phyloP scores from a whole-genome alignment of 2,113 vertebrate genomes.

The Tachysurus vachellii region DNA sequence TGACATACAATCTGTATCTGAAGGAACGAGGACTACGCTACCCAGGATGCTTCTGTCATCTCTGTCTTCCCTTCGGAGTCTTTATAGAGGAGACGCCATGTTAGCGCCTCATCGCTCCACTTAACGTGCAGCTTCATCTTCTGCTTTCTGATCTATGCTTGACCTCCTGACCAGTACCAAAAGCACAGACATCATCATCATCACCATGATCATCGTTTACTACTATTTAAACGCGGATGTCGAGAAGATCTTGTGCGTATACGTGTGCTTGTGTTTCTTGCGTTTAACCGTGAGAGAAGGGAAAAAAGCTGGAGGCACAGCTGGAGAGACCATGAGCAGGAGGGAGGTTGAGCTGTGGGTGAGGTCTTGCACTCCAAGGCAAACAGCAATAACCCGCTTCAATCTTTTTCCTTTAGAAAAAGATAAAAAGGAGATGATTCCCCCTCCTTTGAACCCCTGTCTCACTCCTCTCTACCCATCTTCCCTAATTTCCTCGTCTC shows the following conservation, averaged over 20 bases:
- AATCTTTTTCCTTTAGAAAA: neutral
- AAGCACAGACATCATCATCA: neutral
- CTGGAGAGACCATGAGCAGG: neutral
- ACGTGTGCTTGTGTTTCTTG: neutral
- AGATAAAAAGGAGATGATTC: conserved; percentile 31
- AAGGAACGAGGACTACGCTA: neutral
- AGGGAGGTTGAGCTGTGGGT: neutral
- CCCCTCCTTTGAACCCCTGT: neutral
- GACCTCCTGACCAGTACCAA: neutral
- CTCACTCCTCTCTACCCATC: conserved; percentile 1
- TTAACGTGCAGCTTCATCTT: neutral
- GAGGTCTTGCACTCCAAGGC: neutral
- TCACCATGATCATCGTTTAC: neutral
- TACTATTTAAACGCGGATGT: neutral
- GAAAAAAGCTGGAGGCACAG: neutral
- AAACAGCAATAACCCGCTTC: neutral
- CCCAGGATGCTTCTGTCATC: neutral
- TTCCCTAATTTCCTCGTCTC: neutral
- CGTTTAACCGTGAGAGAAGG: neutral
- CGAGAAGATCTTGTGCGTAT: neutral
- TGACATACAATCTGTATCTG: neutral
- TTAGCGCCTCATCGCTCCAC: neutral
- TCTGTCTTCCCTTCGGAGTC: neutral
- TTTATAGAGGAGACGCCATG: neutral
- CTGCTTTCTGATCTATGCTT: neutral